Conservation (phyloP, 2,888 invertebrate genomes). For the Heliconius ethilla region DNA sequence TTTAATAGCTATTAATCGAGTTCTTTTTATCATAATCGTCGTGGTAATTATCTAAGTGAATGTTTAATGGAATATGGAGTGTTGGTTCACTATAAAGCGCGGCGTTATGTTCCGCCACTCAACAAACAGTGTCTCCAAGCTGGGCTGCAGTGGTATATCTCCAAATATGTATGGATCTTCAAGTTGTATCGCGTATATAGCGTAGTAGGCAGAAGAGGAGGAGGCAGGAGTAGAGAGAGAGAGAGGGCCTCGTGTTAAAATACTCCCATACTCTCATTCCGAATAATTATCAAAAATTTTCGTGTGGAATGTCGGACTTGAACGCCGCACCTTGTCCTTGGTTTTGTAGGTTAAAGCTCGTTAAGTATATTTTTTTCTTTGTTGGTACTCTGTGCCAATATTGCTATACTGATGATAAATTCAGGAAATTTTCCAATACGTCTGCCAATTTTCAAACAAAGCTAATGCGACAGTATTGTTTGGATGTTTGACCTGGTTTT, state of each 20-base stretch:
- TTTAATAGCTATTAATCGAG: constrained; percentile 8
- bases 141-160: no score
- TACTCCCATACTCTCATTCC: not conserved
- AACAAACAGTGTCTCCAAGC: not conserved
- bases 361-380: constrained; percentile 6
- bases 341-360: not conserved
- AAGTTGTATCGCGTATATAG: no score
- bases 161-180: no score
- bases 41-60: not conserved
- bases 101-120: not conserved
- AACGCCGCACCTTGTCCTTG: not conserved
- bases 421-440: constrained; percentile 19
- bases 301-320: not conserved
- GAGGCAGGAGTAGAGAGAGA: no score
- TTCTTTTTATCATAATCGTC: constrained; percentile 3
- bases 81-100: not conserved
- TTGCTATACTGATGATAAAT: constrained; percentile 5
- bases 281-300: not conserved
- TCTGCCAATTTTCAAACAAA: constrained; percentile 31
- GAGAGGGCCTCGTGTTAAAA: not conserved
- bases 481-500: constrained; percentile 23
- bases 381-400: constrained; percentile 5
- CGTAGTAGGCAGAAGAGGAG: no score
- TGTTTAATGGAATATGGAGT: not conserved
- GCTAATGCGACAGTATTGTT: constrained; percentile 12